A percentile compares a stretch with the other conserved stretches of the same genome.
These are phyloP conservation scores for Lamproptera curius DNA, from an alignment of 2,888 invertebrate species.

Conservation along the genomic window DNA sequence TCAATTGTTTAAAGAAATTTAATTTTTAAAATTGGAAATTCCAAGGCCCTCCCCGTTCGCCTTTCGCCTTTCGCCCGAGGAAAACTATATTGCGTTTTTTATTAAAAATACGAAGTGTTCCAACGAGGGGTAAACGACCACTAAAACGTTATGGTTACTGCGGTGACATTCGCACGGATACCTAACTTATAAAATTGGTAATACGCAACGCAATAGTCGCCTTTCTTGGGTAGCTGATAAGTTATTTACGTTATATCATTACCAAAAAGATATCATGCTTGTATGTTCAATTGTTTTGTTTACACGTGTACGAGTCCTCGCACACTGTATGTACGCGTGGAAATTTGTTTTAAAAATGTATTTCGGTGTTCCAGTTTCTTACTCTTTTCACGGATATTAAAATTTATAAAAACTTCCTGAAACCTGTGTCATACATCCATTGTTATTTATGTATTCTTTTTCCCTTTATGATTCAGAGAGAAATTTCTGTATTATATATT, in stretches of 20 bases:
- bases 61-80: slow-evolving; percentile 46
- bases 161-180: slow-evolving; percentile 68
- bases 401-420: too few relatives aligned
- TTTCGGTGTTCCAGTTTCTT: too few relatives aligned
- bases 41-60: slow-evolving; percentile 40
- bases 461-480: too few relatives aligned
- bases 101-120: slow-evolving; percentile 69
- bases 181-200: slow-evolving; percentile 72
- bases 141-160: slow-evolving; percentile 74
- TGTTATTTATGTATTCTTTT: too few relatives aligned
- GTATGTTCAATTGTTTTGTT: slow-evolving; percentile 10
- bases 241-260: slow-evolving; percentile 9
- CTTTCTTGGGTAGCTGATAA: slow-evolving; percentile 31
- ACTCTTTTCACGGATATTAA: too few relatives aligned
- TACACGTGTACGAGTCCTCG: too few relatives aligned
- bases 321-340: too few relatives aligned
- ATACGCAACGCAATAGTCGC: slow-evolving; percentile 46
- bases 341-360: too few relatives aligned
- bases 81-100: slow-evolving; percentile 70
- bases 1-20: slow-evolving; percentile 42
- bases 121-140: slow-evolving; percentile 68
- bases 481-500: too few relatives aligned
- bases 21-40: slow-evolving; percentile 61
- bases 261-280: slow-evolving; percentile 16
- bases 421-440: too few relatives aligned